These are phyloP conservation scores for Tachyglossus aculeatus DNA, from an alignment of 2,797 vertebrate species.

Conservation along the genomic window DNA sequence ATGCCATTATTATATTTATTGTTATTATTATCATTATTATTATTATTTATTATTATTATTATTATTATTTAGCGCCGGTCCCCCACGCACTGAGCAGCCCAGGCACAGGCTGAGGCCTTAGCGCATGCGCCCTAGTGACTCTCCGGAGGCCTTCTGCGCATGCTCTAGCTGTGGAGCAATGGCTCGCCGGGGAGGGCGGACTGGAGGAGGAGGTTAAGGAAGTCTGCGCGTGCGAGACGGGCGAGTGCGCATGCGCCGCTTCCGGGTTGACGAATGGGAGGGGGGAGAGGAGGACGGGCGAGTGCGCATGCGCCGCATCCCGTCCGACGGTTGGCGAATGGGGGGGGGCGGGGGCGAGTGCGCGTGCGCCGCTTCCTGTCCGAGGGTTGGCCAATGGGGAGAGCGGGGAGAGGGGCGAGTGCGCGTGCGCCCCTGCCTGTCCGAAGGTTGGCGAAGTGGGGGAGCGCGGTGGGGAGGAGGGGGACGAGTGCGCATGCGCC, in stretches of 20 bases:
- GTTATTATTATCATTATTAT: no score
- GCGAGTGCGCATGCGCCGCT: background rate
- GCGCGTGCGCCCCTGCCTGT: fast-evolving
- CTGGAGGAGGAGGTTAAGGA: no score
- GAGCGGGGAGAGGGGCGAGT: background rate
- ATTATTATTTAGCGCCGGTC: no score
- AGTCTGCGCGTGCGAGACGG: background rate
- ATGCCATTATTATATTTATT: no score
- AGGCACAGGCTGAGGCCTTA: no score
- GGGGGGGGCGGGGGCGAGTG: background rate
- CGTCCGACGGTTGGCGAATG: background rate
- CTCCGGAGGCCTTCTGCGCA: fast-evolving
- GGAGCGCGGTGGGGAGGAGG: no score
- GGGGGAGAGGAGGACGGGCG: fast-evolving
- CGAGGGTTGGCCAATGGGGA: background rate
- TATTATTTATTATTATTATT: no score
- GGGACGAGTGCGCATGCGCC: background rate
- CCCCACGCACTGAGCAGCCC: no score
- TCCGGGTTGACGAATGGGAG: background rate
- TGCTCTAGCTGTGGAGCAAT: fast-evolving
- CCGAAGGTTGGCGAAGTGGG: fast-evolving
- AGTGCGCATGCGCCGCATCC: background rate
- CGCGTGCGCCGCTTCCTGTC: background rate
- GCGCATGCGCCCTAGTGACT: fast-evolving
- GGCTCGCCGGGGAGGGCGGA: no score